phyloP scores from a whole-genome alignment of 2,888 invertebrate species.

The Gymnosoma rotundatum region DNA sequence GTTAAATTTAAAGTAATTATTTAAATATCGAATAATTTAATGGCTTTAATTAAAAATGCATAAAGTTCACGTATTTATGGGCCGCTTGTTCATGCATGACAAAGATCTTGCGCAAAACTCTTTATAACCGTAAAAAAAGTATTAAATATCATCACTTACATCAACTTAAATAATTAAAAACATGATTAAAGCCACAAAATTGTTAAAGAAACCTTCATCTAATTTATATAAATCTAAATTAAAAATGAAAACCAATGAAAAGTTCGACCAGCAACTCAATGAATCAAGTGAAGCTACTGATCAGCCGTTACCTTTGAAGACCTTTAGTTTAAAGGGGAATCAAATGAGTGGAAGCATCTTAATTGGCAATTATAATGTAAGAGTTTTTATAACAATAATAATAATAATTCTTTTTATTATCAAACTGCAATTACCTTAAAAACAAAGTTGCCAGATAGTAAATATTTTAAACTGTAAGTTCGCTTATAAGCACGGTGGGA shows the following conservation, averaged over 20 bases:
- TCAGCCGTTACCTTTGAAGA: conserved; percentile 83
- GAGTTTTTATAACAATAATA: conserved; percentile 70
- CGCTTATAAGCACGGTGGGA: too few species aligned
- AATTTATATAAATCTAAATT: conserved; percentile 76
- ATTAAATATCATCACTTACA: conserved; percentile 15
- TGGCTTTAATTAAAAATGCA: conserved; percentile 64
- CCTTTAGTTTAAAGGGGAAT: conserved; percentile 90
- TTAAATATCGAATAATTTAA: conserved; percentile 7
- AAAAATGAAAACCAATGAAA: conserved; percentile 75
- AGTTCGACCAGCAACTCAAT: conserved; percentile 41
- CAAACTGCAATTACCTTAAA: too few species aligned
- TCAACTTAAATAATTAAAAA: conserved; percentile 39
- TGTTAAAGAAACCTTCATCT: conserved; percentile 75
- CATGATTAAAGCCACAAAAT: conserved; percentile 78
- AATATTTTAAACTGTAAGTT: too few species aligned
- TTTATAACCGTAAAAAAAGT: conserved; percentile 62
- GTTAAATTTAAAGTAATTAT: conserved; percentile 3
- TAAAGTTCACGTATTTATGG: conserved; percentile 62
- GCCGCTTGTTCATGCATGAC: conserved; percentile 74
- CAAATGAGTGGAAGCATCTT: conserved; percentile 92
- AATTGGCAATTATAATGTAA: conserved; percentile 92
- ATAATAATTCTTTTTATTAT: too few species aligned
- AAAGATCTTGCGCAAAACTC: conserved; percentile 71
- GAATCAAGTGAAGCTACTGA: conserved; percentile 34
- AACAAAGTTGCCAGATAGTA: too few species aligned